Evolutionary conservation across 37 sponge, comb jelly and placozoan species (phyloP), one percentile per base, ranked within the genome.

Genomic region (Dysidea cf. avara): DNA sequence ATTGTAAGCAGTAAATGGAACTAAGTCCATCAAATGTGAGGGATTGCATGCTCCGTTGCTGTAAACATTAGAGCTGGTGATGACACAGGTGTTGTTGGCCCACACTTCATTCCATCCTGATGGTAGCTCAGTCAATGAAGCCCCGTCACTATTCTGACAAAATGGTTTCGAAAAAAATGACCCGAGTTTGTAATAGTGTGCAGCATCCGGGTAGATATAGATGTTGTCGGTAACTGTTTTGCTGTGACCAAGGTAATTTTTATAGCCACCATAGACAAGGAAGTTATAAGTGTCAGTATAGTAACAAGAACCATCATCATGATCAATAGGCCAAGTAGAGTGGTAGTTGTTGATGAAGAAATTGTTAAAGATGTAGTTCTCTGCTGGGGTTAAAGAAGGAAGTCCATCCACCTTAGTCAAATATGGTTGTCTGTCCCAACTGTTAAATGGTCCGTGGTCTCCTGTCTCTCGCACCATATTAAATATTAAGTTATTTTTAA

Each of bases 371-470:
- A 76, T 33, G 31, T 76, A 39, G 26, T 13, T 38, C 54, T 57
- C 34, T 4, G 76, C 77, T 57, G 77, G 84, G 1, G 46, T 66
- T 1, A 82, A 75, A 2, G 71, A 67, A 34, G 76, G 53, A 21
- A 24, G 18, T 20, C 77, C 76, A 62, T 67, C 26, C 18, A 67
- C 53, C 4, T 68, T 50, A 16, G 74, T 73, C 24, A 76, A 16
- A 70, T 62, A 83, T 21, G 84, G 84, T 13, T 63, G 77, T 47
- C 84, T 50, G 76, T 83, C 77, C 77, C 77, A 83, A 39, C 58
- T 66, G 66, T 83, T 83, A 35, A 83, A 83, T 26, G 77, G 68
- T 60, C 84, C 84, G 36, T 76, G 77, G 51, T 83, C 84, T 9
- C 62, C 84, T 1, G 84, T 83, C 53, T 83, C 84, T 9, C 84